Conservation (phyloP, 2,888 invertebrate genomes). For the Physocephala rufipes region DNA sequence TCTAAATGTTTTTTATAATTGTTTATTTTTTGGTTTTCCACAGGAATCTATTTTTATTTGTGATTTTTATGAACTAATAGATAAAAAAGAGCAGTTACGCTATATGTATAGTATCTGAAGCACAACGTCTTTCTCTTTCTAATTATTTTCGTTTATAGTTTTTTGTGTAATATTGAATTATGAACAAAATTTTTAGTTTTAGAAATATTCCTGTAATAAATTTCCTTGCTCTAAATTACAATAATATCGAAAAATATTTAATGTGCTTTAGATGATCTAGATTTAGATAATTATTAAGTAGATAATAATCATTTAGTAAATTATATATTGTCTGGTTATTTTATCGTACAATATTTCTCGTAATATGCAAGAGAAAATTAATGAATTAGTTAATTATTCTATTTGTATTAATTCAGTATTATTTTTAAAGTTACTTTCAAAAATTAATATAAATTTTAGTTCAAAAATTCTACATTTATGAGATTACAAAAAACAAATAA, state of each 20-base stretch:
- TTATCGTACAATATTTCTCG: not conserved
- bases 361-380: not conserved
- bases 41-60: too few species aligned
- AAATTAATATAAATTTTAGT: too few species aligned
- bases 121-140: not conserved
- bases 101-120: conserved; percentile 8
- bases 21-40: not conserved
- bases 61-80: too few species aligned
- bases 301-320: not conserved
- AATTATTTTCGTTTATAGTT: not conserved
- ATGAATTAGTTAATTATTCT: not conserved
- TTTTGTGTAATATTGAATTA: not conserved
- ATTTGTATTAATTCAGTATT: too few species aligned
- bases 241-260: too few species aligned
- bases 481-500: too few species aligned
- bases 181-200: not conserved
- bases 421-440: too few species aligned
- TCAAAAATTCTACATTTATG: too few species aligned
- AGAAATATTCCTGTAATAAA: not conserved
- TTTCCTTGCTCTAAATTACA: not conserved
- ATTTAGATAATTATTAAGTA: too few species aligned
- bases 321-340: not conserved
- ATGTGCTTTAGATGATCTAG: not conserved
- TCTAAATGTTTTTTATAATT: not conserved
- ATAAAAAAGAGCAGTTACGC: not conserved